Conservation (phyloP, 2,888 invertebrate species). For the Hypena proboscidalis region DNA sequence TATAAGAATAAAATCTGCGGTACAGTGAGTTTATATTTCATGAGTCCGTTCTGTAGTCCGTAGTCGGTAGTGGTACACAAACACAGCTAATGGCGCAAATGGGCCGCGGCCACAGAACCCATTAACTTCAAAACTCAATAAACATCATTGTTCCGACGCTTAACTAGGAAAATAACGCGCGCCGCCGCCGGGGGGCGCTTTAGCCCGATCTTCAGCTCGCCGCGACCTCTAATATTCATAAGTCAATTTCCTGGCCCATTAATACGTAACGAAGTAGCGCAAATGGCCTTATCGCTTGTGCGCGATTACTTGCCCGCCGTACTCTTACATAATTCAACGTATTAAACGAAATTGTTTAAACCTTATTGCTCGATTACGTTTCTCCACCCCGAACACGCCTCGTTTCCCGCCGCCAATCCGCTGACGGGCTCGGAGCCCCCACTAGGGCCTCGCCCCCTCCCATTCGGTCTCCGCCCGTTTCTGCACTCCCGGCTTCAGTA, state of each 20-base stretch:
- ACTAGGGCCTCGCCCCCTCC: conserved; percentile 51
- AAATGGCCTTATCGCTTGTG: conserved; percentile 86
- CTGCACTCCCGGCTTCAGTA: conserved; percentile 57
- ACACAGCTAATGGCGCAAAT: conserved; percentile 74
- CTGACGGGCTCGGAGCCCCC: conserved; percentile 53
- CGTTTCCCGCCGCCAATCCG: conserved; percentile 75
- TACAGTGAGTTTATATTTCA: conserved; percentile 26
- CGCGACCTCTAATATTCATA: conserved; percentile 85
- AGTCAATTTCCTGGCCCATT: conserved; percentile 85
- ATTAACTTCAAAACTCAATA: conserved; percentile 81
- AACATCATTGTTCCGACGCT: conserved; percentile 81
- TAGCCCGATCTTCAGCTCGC: conserved; percentile 74
- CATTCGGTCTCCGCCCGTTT: conserved; percentile 63
- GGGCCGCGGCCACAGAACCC: conserved; percentile 70
- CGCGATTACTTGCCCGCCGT: conserved; percentile 84
- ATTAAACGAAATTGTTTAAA: conserved; percentile 87
- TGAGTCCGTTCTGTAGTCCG: conserved; percentile 35
- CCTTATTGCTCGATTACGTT: conserved; percentile 86
- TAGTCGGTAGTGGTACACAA: conserved; percentile 55
- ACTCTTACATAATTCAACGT: conserved; percentile 86
- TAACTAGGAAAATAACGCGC: conserved; percentile 80
- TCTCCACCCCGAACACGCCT: conserved; percentile 82
- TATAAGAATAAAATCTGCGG: conserved; percentile 26
- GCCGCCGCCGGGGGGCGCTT: conserved; percentile 76
- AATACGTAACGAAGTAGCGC: conserved; percentile 86